Evolutionary conservation across 2,797 vertebrate species (phyloP), one percentile per base, ranked within the genome.

Genomic region (Brotula barbata): DNA sequence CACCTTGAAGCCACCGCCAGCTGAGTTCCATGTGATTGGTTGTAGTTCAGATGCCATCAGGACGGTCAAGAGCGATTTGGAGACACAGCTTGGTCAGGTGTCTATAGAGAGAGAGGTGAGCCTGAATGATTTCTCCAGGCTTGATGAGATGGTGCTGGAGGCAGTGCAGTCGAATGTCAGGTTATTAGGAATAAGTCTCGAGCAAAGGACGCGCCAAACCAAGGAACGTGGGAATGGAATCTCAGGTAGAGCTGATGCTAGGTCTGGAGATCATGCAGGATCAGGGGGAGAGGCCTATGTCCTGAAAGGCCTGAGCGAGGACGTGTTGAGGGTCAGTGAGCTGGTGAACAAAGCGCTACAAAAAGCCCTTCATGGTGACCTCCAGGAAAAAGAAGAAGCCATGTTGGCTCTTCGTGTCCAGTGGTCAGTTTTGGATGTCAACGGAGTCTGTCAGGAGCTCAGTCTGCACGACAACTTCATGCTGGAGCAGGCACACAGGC

Each of bases 241-340:
- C 10, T 0, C 0, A 22, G 44, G 20, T 31, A 15, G 48, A 39
- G n/a, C 21, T 7, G 42, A n/a, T 15, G 40, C 22, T 25, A 25
- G 54, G 21, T 28, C 7, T 4, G 16, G 45, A 56, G n/a, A 8
- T 15, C 33, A 1, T 2, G 16, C 50, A 0, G 58, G 20, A 12
- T 71, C 70, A 40, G 49, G 20, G 2, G 36, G 25, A n/a, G 59
- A 71, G 0, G 21, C 63, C 7, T 82, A 67, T 0, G 21, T 86
- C 1, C 72, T 88, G 31, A 73, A 22, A 39, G 88, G 87, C 44
- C 60, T 89, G 1, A 84, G 72, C 31, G 87, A 88, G 41, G 84
- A 88, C 1, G 77, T 89, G 40, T 28, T 85, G 62, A 70, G 72
- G 1, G 54, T 84, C 40, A 42, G 1, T 6, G 78, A 80, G 9